phyloP scores from a whole-genome alignment of 2,113 vertebrate genomes.

The Pterocles gutturalis region DNA sequence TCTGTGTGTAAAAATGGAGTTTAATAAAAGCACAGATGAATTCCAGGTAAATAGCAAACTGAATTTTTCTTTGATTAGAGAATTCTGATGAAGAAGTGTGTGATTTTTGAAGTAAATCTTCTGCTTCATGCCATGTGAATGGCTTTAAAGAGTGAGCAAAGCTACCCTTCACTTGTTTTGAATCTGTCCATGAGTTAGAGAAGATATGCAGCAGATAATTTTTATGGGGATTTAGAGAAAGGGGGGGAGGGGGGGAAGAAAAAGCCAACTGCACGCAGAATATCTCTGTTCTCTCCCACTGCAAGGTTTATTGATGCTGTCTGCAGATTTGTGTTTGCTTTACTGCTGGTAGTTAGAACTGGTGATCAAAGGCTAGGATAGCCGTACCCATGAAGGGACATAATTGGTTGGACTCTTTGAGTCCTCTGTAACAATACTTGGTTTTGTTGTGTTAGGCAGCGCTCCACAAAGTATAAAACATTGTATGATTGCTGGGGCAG shows the following conservation, averaged over 20 bases:
- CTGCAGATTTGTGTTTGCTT: conserved; percentile 69
- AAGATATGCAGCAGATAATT: neutral
- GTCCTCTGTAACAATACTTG: conserved; percentile 58
- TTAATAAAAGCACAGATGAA: neutral
- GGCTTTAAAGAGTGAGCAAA: neutral
- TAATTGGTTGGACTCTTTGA: conserved; percentile 64
- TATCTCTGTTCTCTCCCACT: conserved; percentile 17
- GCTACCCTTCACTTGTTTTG: neutral
- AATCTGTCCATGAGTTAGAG: neutral
- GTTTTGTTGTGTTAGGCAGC: conserved; percentile 64
- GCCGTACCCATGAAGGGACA: neutral
- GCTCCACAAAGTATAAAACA: conserved; percentile 61
- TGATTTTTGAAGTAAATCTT: neutral
- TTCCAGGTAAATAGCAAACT: neutral
- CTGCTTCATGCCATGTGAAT: neutral
- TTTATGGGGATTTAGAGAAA: neutral
- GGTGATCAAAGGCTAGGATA: conserved; percentile 69
- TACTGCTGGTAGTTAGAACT: conserved; percentile 55
- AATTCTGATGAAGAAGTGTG: neutral
- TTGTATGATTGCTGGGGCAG: conserved; percentile 38
- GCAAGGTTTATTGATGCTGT: conserved; percentile 55
- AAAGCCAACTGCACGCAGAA: neutral
- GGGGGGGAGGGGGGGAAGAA: too few relatives aligned
- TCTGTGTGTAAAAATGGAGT: neutral
- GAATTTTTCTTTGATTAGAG: neutral